Conservation (phyloP, 2,113 vertebrate genomes). For the Gnathonemus echidnorhynchus region DNA sequence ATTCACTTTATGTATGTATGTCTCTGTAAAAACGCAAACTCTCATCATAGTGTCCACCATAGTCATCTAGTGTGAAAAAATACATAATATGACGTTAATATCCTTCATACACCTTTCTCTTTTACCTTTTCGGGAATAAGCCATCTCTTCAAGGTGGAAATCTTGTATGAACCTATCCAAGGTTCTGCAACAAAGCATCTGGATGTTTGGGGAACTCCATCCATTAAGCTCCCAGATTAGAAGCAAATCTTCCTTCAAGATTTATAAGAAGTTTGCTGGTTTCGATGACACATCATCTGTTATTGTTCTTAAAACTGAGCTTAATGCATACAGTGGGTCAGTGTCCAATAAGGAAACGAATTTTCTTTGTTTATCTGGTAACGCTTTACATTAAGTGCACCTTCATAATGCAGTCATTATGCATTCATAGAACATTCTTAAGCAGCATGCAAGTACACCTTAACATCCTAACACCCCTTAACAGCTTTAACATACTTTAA, state of each 20-base stretch:
- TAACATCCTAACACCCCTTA: too few species aligned
- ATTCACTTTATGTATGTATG: neutral
- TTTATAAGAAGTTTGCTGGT: neutral
- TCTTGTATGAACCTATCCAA: neutral
- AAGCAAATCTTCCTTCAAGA: neutral
- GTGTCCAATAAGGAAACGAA: neutral
- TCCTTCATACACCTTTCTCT: neutral
- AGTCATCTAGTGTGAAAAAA: neutral
- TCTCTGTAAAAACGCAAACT: neutral
- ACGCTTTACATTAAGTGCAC: too few species aligned
- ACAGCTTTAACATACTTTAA: too few species aligned
- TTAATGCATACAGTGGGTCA: neutral
- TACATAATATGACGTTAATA: neutral
- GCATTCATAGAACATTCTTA: too few species aligned
- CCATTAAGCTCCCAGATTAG: neutral
- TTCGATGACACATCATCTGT: neutral
- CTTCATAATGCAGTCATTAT: too few species aligned
- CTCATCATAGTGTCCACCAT: neutral
- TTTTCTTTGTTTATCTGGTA: neutral
- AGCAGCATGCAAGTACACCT: too few species aligned
- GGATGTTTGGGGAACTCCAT: neutral
- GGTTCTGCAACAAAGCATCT: neutral
- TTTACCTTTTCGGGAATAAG: neutral
- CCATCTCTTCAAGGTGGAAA: neutral
- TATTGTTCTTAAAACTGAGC: neutral